Conservation (phyloP, 2,797 vertebrate genomes). For the Melanotaenia maccullochi region DNA sequence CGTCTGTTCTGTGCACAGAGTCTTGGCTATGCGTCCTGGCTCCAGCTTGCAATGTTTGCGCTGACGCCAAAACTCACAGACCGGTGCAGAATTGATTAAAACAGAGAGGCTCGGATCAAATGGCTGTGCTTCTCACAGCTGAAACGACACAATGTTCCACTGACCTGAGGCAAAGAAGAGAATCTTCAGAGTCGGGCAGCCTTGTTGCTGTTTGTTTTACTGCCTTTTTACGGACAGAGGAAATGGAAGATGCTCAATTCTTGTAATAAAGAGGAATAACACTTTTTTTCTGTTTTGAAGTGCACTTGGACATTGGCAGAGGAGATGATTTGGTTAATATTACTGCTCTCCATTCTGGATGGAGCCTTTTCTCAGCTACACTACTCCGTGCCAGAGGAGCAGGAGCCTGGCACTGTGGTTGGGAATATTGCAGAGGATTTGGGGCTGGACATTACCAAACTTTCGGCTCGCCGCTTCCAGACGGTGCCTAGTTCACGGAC, state of each 20-base stretch:
- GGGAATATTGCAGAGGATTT: slow-evolving; percentile 98
- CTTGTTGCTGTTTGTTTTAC: slow-evolving; percentile 53
- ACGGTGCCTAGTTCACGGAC: slow-evolving; percentile 94
- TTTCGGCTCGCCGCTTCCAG: slow-evolving; percentile 96
- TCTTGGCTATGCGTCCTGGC: slow-evolving; percentile 71
- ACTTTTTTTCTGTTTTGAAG: slow-evolving; percentile 60
- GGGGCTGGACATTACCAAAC: slow-evolving; percentile 98
- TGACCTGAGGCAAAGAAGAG: slow-evolving; percentile 73
- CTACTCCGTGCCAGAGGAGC: slow-evolving; percentile 96
- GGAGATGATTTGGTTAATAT: slow-evolving; percentile 92
- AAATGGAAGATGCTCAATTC: slow-evolving; percentile 70
- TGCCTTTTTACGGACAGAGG: slow-evolving; percentile 75
- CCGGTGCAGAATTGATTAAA: slow-evolving; percentile 79
- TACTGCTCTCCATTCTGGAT: slow-evolving; percentile 89
- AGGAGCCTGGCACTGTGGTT: slow-evolving; percentile 96
- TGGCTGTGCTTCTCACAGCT: slow-evolving; percentile 80
- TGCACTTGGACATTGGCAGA: slow-evolving; percentile 68
- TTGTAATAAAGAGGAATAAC: slow-evolving; percentile 76
- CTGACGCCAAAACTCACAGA: slow-evolving; percentile 79
- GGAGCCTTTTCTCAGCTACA: slow-evolving; percentile 92
- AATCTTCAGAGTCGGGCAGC: slow-evolving; percentile 69
- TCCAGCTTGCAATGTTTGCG: slow-evolving; percentile 75
- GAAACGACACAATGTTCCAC: slow-evolving; percentile 79
- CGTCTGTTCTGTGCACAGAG: slow-evolving; percentile 60
- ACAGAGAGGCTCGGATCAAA: slow-evolving; percentile 80